These are phyloP conservation scores for Drosophila littoralis DNA, from an alignment of 1,140 invertebrate species.

Conservation along the genomic window DNA sequence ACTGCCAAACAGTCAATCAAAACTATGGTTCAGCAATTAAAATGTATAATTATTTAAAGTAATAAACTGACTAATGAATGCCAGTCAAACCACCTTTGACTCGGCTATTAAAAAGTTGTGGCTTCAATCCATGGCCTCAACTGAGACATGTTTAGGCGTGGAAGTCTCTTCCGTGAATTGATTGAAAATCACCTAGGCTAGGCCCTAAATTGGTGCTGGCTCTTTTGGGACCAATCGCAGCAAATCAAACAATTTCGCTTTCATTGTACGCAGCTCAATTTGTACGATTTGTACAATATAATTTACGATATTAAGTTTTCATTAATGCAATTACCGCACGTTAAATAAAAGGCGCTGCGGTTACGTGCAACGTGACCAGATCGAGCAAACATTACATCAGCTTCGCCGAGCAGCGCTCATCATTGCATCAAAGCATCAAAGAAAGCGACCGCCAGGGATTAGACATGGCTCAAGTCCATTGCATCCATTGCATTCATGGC, in stretches of 20 bases:
- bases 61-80: not conserved
- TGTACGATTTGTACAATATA: slow-evolving; percentile 81
- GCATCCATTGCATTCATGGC: slow-evolving; percentile 55
- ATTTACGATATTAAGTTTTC: slow-evolving; percentile 79
- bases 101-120: not conserved
- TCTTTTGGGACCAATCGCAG: slow-evolving; percentile 43
- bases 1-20: not conserved
- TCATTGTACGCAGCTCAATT: slow-evolving; percentile 81
- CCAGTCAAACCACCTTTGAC: not conserved
- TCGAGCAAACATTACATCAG: slow-evolving; percentile 80
- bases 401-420: slow-evolving; percentile 36
- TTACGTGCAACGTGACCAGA: slow-evolving; percentile 80
- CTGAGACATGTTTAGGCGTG: slow-evolving; percentile 43
- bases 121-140: not conserved
- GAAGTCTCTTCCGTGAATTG: slow-evolving; percentile 34
- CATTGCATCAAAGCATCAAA: slow-evolving; percentile 60
- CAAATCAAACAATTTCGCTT: slow-evolving; percentile 81
- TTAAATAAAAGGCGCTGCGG: slow-evolving; percentile 81
- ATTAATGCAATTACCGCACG: slow-evolving; percentile 80
- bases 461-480: slow-evolving; percentile 61
- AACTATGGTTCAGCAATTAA: not conserved
- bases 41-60: not conserved
- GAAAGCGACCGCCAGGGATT: slow-evolving; percentile 69
- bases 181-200: slow-evolving; percentile 43
- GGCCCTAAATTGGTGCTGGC: slow-evolving; percentile 27